Percentiles rank a stretch among this genome's conserved stretches.
Conservation (phyloP, 1,140 invertebrate genomes). For the Megathymus violae region DNA sequence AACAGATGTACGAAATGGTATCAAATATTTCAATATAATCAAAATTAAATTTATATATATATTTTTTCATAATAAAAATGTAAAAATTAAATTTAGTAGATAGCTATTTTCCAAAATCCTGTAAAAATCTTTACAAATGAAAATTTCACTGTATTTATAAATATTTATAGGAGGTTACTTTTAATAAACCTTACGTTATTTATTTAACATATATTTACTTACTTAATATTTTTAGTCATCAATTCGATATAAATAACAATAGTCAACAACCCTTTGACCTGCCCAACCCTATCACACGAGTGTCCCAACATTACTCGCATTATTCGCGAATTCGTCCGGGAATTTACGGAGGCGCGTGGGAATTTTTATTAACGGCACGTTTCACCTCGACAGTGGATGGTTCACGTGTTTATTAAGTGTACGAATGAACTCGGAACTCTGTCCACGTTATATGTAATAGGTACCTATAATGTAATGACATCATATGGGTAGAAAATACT, state of each 20-base stretch:
- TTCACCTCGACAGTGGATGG: slow-evolving; percentile 24
- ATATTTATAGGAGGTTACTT: no score
- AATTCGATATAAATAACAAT: neutral
- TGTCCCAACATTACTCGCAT: slow-evolving; percentile 2
- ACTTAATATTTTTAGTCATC: no score
- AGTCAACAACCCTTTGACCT: neutral
- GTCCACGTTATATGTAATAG: slow-evolving; percentile 5
- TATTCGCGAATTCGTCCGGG: slow-evolving; percentile 31
- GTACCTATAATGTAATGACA: slow-evolving; percentile 2
- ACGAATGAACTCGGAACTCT: slow-evolving; percentile 3
- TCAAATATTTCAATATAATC: no score
- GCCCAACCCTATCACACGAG: neutral
- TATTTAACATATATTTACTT: no score
- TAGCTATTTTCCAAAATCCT: no score
- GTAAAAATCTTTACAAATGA: no score
- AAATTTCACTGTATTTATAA: no score
- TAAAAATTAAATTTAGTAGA: no score
- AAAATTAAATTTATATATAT: no score
- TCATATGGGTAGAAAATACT: slow-evolving; percentile 1
- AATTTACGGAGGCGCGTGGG: slow-evolving; percentile 32
- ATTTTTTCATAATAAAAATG: no score
- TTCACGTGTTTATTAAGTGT: slow-evolving; percentile 36
- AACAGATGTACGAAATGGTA: no score
- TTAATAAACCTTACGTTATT: no score
- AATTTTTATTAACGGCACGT: slow-evolving; percentile 38